Evolutionary conservation across 2,888 invertebrate genomes (phyloP).

Genomic region (Parthenolecanium corni): DNA sequence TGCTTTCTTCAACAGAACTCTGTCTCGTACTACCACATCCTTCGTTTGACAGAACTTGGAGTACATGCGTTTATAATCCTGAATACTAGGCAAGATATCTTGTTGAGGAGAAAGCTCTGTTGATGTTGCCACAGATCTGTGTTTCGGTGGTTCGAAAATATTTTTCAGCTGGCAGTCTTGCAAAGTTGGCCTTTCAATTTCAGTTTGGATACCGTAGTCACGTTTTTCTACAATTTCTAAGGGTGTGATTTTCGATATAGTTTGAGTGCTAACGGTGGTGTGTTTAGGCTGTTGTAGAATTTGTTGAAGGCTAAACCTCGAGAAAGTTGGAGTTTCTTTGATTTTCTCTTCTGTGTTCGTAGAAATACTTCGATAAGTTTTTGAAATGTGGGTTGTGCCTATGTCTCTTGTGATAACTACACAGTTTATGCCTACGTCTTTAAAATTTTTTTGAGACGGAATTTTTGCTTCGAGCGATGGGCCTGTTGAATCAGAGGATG

Average conservation of each 20-base stretch:
- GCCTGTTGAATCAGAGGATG: no score
- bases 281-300: slow-evolving; percentile 5
- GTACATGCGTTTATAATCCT: slow-evolving; percentile 9
- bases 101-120: not conserved
- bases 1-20: slow-evolving; percentile 11
- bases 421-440: slow-evolving; percentile 50
- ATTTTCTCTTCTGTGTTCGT: slow-evolving; percentile 29
- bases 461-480: not conserved
- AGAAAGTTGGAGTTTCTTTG: slow-evolving; percentile 30
- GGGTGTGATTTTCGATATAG: slow-evolving; percentile 12
- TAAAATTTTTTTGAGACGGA: not conserved
- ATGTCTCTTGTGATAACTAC: slow-evolving; percentile 51
- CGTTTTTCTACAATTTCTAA: slow-evolving; percentile 29
- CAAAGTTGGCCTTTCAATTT: slow-evolving; percentile 4
- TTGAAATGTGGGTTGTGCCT: slow-evolving; percentile 40
- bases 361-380: slow-evolving; percentile 10
- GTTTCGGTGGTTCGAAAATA: slow-evolving; percentile 3
- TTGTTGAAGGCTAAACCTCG: slow-evolving; percentile 8
- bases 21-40: slow-evolving; percentile 10
- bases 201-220: slow-evolving; percentile 32
- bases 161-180: slow-evolving; percentile 4
- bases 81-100: slow-evolving; percentile 2
- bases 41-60: slow-evolving; percentile 30
- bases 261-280: slow-evolving; percentile 18
- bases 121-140: slow-evolving; percentile 7